Base-by-base conservation (phyloP, 2,797 vertebrate genomes). In the Danio albolineatus region DNA sequence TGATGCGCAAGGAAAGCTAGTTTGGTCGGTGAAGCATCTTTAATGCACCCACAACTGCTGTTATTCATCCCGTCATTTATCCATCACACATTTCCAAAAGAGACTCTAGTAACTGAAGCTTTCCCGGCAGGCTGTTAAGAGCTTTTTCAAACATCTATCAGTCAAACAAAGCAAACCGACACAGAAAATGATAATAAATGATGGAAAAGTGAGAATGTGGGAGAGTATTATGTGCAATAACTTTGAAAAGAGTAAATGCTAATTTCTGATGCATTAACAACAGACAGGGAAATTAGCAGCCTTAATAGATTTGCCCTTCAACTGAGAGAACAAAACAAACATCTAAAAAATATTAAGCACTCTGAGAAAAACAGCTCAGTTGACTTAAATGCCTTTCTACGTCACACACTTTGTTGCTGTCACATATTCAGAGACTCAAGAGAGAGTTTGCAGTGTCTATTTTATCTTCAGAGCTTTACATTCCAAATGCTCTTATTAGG, bases 31-130 rank as follows among this genome's bases (percentile, higher is more conserved):
- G 28, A 64, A 41, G 10, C 28, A 28, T 66, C 44, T 17, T 71
- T 16, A 12, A 71, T 13, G 48, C 38, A 53, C 46, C 48, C 46
- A 28, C 67, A 43, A 43, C 46, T n/a, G 64, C 7, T 78, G 54
- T 57, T 48, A 59, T 16, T 48, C 65, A 48, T 60, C 48, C 36
- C 8, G 9, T 21, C 64, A 12, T 64, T 65, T 65, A 14, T 43
- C 21, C 6, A 53, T 69, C 39, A 69, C 13, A 78, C 28, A 21
- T 78, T 62, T 44, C 56, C 17, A 44, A 71, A 71, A 59, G 9
- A 2, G 13, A 48, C 44, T 69, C 5, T 7, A 57, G 36, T 53
- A 65, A 56, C 62, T 4, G 51, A 56, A 66, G 8, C 19, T 16
- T 76, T 46, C 12, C 17, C 38, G 7, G 46, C 10, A 48, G 6